Conservation (phyloP, 2,797 vertebrate species). For the Leptatherina wallacei region DNA sequence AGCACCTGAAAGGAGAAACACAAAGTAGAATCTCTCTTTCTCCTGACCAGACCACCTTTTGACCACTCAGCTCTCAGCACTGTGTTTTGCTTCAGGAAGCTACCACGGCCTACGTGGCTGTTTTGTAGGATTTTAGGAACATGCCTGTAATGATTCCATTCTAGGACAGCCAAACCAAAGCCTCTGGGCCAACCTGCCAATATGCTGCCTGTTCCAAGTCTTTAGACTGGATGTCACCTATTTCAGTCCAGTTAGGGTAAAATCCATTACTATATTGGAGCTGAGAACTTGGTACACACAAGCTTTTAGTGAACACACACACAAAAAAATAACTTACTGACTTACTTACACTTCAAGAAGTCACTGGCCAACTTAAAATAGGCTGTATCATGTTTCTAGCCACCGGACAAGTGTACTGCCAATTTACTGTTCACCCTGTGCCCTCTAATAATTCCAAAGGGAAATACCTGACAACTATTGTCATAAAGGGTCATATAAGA, state of each 20-base stretch:
- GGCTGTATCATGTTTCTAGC: neutral
- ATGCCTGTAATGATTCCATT: constrained; percentile 24
- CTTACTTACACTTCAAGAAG: constrained; percentile 6
- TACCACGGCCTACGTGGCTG: constrained; percentile 11
- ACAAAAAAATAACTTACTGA: neutral
- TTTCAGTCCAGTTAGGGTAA: neutral
- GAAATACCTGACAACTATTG: constrained; percentile 5
- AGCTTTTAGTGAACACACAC: neutral
- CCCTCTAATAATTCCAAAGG: constrained; percentile 1
- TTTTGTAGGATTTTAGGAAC: constrained; percentile 36
- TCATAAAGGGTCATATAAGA: neutral
- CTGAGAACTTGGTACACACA: neutral
- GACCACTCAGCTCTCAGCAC: constrained; percentile 29
- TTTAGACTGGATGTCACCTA: neutral
- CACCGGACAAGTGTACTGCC: neutral
- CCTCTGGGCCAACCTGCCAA: neutral
- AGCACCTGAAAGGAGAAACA: constrained; percentile 43
- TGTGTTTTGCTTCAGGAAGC: constrained; percentile 7
- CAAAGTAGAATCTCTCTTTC: constrained; percentile 32
- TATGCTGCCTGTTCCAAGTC: neutral
- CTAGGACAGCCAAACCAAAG: neutral
- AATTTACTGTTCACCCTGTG: constrained; percentile 1
- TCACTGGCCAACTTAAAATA: neutral
- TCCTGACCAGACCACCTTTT: constrained; percentile 26
- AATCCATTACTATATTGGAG: neutral